Evolutionary conservation across 2,888 invertebrate genomes (phyloP).

Genomic region (Eupithecia subfuscata): DNA sequence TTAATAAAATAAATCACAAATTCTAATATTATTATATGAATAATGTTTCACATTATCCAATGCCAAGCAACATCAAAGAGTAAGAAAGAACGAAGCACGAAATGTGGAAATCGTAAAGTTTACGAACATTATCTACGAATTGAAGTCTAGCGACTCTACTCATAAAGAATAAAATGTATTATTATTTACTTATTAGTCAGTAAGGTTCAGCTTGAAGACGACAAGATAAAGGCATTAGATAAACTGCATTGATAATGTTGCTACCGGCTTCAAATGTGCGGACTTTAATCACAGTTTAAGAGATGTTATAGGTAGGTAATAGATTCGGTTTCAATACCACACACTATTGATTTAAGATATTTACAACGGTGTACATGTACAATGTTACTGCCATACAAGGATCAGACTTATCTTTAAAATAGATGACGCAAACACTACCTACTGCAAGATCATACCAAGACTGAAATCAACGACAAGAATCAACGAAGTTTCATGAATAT

Average conservation of each 20-base stretch:
- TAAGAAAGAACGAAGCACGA: constrained; percentile 75
- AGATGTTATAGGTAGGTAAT: background rate
- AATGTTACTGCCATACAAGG: constrained; percentile 22
- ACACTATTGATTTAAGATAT: constrained; percentile 18
- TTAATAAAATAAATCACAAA: constrained; percentile 69
- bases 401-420: constrained; percentile 34
- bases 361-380: constrained; percentile 4
- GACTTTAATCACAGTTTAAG: constrained; percentile 9
- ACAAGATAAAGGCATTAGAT: constrained; percentile 17
- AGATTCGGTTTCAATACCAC: constrained; percentile 8
- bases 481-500: constrained; percentile 41
- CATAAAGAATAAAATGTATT: constrained; percentile 55
- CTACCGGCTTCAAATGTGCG: constrained; percentile 14
- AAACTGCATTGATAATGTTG: constrained; percentile 12
- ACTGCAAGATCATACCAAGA: constrained; percentile 26
- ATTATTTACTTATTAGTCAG: constrained; percentile 39
- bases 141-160: constrained; percentile 82
- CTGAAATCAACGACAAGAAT: constrained; percentile 40
- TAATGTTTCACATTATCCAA: constrained; percentile 78
- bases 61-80: constrained; percentile 80
- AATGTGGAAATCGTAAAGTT: constrained; percentile 65
- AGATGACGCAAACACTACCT: constrained; percentile 39
- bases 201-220: constrained; percentile 31
- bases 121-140: constrained; percentile 75
- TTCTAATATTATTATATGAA: constrained; percentile 62